Conservation (phyloP, 1,140 invertebrate genomes). For the Gonatopus flavifemur region DNA sequence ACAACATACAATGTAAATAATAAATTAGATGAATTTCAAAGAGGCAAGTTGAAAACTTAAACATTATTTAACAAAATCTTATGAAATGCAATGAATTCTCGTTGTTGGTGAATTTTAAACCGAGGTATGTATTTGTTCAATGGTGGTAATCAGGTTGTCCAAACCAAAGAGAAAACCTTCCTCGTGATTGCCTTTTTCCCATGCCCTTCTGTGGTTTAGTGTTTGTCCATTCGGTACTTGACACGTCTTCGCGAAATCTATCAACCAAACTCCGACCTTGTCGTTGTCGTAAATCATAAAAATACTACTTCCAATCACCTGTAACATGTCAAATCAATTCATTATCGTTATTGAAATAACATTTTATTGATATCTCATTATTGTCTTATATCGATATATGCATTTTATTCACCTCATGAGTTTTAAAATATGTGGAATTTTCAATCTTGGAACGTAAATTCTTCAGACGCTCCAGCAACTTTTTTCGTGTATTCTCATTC, state of each 20-base stretch:
- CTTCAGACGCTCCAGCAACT: constrained; percentile 73
- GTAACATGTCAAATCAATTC: constrained; percentile 32
- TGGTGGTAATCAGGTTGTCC: constrained; percentile 74
- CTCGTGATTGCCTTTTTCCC: constrained; percentile 91
- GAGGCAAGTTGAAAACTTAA: too few relatives aligned
- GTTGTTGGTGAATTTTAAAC: too few relatives aligned
- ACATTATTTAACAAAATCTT: too few relatives aligned
- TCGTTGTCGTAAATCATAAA: constrained; percentile 90
- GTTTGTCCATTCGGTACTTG: constrained; percentile 69
- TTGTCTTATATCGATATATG: too few relatives aligned
- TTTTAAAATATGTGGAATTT: constrained; percentile 82
- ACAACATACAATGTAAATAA: too few relatives aligned
- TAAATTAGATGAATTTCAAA: too few relatives aligned
- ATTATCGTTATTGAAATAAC: constrained; percentile 5
- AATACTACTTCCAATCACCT: constrained; percentile 88
- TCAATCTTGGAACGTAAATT: constrained; percentile 80
- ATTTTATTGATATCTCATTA: background rate
- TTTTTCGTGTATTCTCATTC: constrained; percentile 65
- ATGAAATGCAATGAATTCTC: too few relatives aligned
- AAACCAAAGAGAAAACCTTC: constrained; percentile 91
- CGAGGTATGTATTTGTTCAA: constrained; percentile 42
- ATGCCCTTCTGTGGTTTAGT: constrained; percentile 75
- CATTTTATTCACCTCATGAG: constrained; percentile 74
- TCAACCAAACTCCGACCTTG: constrained; percentile 89
- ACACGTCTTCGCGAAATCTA: constrained; percentile 93